Evolutionary conservation across 2,888 invertebrate species (phyloP).

Genomic region (Mimachlamys varia): DNA sequence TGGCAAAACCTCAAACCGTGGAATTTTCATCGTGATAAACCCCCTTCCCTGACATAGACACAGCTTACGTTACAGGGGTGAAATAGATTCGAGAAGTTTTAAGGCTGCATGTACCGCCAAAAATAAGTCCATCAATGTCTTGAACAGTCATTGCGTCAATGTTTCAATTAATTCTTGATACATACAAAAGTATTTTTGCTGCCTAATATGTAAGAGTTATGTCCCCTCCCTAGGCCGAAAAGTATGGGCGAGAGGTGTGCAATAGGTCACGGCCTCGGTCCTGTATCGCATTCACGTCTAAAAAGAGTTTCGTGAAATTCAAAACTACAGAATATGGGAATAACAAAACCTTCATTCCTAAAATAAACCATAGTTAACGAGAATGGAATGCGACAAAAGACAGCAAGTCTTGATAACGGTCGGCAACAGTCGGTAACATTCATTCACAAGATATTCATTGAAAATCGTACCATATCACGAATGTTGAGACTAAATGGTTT

Average conservation of each 20-base stretch:
- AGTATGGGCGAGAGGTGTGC: neutral
- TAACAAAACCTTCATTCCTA: neutral
- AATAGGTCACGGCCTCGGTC: neutral
- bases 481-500: neutral
- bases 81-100: no score
- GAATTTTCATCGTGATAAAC: no score
- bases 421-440: neutral
- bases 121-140: no score
- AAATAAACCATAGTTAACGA: neutral
- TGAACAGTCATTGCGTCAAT: no score
- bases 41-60: no score
- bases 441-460: neutral
- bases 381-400: neutral
- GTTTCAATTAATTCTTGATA: no score
- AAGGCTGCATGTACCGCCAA: no score
- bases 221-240: neutral
- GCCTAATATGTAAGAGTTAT: neutral
- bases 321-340: neutral
- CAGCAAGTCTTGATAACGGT: neutral
- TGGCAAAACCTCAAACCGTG: no score
- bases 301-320: neutral
- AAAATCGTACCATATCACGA: slow-evolving; percentile 20
- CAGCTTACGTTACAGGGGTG: no score
- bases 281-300: neutral
- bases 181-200: no score